Conservation (phyloP, 2,888 invertebrate genomes). For the Drosophila borealis region DNA sequence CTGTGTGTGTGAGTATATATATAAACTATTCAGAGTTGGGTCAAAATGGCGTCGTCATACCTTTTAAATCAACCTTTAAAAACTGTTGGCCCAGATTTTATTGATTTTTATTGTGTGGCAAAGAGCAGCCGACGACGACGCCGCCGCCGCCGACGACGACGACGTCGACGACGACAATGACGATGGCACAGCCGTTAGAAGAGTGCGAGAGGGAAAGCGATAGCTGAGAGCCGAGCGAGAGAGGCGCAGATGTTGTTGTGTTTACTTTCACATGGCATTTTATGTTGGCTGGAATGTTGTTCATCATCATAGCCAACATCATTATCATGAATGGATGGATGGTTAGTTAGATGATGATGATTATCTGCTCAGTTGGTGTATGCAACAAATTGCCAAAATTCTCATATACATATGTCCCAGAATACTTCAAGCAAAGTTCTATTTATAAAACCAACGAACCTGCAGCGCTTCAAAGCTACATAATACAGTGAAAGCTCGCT, state of each 20-base stretch:
- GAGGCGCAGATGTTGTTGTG: slow-evolving; percentile 48
- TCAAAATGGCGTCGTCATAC: slow-evolving; percentile 51
- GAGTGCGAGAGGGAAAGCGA: slow-evolving; percentile 34
- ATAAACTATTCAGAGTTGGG: slow-evolving; percentile 31
- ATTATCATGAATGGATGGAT: background rate
- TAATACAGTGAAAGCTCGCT: slow-evolving; percentile 6
- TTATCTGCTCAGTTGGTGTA: slow-evolving; percentile 12
- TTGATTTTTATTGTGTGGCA: slow-evolving; percentile 76
- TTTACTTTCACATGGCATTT: slow-evolving; percentile 57
- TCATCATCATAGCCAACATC: slow-evolving; percentile 21
- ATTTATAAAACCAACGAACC: slow-evolving; percentile 33
- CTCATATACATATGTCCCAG: slow-evolving; percentile 15
- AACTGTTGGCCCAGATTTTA: slow-evolving; percentile 84
- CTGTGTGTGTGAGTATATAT: slow-evolving; percentile 8
- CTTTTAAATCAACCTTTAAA: slow-evolving; percentile 77
- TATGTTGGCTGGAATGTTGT: slow-evolving; percentile 41
- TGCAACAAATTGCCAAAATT: slow-evolving; percentile 51
- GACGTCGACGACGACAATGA: slow-evolving; percentile 9
- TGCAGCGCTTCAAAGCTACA: slow-evolving; percentile 6
- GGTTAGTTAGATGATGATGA: background rate
- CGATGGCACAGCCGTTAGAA: slow-evolving; percentile 15
- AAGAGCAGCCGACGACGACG: slow-evolving; percentile 23
- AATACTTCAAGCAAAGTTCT: slow-evolving; percentile 30
- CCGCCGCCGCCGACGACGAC: slow-evolving; percentile 5
- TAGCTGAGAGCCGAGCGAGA: slow-evolving; percentile 17